Conservation (phyloP, 2,888 invertebrate genomes). For the Drosophila longiperda region DNA sequence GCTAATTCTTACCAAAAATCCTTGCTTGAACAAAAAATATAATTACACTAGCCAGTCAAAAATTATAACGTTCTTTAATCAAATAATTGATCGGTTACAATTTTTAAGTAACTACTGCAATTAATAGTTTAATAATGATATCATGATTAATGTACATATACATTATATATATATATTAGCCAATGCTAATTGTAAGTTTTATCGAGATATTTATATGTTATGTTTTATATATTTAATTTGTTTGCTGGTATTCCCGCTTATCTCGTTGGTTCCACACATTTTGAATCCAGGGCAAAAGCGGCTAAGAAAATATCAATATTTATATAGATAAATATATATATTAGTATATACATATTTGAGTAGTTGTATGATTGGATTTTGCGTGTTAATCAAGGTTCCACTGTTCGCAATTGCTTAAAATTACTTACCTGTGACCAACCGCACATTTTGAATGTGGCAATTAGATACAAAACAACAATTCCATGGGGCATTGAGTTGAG, state of each 20-base stretch:
- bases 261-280: background rate
- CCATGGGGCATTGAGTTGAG: conserved; percentile 58
- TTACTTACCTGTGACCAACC: conserved; percentile 48
- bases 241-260: background rate
- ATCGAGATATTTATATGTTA: background rate
- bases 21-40: background rate
- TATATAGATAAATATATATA: conserved; percentile 5
- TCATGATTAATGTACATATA: background rate
- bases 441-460: conserved; percentile 37
- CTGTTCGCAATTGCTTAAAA: conserved; percentile 34
- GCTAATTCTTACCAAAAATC: conserved; percentile 14
- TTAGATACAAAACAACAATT: conserved; percentile 52
- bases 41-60: background rate
- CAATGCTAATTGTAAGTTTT: background rate
- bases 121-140: background rate
- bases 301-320: conserved; percentile 8
- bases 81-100: background rate
- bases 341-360: background rate
- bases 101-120: background rate
- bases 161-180: background rate
- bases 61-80: background rate
- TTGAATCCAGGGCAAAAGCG: background rate
- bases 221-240: background rate
- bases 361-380: background rate
- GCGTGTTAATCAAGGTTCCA: conserved; percentile 55